Conservation (phyloP, 2,888 invertebrate genomes). For the Leucoptera coffeella region DNA sequence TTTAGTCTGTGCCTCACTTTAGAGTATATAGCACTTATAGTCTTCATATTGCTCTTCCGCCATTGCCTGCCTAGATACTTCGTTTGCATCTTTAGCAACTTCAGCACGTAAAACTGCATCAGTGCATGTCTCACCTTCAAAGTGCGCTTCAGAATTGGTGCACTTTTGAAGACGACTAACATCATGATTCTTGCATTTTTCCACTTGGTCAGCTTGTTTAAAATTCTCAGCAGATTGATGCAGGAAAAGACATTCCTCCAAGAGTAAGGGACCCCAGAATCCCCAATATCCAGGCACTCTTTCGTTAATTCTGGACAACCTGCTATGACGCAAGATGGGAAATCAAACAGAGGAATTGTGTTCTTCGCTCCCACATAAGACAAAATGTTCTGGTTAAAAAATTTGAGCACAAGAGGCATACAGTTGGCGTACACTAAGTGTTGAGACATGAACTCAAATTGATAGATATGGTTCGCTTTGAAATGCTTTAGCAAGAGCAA, state of each 20-base stretch:
- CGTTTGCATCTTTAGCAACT: conserved; percentile 98
- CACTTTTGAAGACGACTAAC: conserved; percentile 99
- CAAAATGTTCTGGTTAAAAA: conserved; percentile 97
- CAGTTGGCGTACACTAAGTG: conserved; percentile 99
- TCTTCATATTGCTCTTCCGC: conserved; percentile 99
- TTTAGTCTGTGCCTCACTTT: conserved; percentile 94
- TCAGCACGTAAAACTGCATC: conserved; percentile 96
- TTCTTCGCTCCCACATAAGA: conserved; percentile 93
- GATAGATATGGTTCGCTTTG: conserved; percentile 94
- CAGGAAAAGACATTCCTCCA: conserved; percentile 99
- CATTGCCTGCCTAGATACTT: conserved; percentile 98
- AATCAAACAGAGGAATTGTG: conserved; percentile 87
- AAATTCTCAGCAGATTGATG: conserved; percentile 89
- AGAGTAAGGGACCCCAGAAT: conserved; percentile 74
- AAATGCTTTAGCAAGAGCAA: conserved; percentile 93
- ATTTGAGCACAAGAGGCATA: conserved; percentile 95
- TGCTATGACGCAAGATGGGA: conserved; percentile 92
- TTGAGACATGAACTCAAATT: conserved; percentile 99
- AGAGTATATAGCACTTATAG: conserved; percentile 97
- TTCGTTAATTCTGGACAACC: conserved; percentile 90
- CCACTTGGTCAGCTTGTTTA: conserved; percentile 96
- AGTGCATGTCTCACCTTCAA: conserved; percentile 93
- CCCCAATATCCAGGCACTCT: conserved; percentile 83
- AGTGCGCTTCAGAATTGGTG: conserved; percentile 94
- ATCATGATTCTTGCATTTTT: conserved; percentile 99